Evolutionary conservation across 1,140 invertebrate species (phyloP).

Genomic region (Cotesia chilonis): DNA sequence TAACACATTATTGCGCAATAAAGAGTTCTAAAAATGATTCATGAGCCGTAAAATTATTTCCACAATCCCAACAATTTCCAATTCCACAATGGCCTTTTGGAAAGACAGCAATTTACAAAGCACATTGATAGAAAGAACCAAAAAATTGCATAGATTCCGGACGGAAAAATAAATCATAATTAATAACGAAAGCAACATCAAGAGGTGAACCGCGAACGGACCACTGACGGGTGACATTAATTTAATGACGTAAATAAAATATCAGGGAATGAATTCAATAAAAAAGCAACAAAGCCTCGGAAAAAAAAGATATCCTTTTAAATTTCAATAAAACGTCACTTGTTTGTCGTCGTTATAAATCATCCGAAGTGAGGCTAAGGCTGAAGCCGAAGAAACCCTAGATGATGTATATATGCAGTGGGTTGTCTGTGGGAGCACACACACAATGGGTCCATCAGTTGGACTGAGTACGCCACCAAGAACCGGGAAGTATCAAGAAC

Average conservation of each 20-base stretch:
- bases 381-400: background rate
- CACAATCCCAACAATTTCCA: no score
- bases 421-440: background rate
- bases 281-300: background rate
- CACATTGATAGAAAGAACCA: no score
- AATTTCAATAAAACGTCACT: slow-evolving; percentile 28
- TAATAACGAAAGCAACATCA: no score
- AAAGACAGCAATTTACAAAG: no score
- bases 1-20: no score
- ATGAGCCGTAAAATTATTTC: no score
- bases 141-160: no score
- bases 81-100: no score
- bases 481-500: slow-evolving; percentile 27
- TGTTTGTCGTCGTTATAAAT: slow-evolving; percentile 24
- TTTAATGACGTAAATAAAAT: slow-evolving; percentile 6
- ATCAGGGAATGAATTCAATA: slow-evolving; percentile 3
- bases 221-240: background rate
- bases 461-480: slow-evolving; percentile 10
- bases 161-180: no score
- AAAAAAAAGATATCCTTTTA: slow-evolving; percentile 4
- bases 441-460: slow-evolving; percentile 27
- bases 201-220: no score
- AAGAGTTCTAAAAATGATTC: no score
- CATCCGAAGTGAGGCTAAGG: slow-evolving; percentile 3
- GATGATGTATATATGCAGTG: background rate